These are phyloP conservation scores for Pao palembangensis DNA, from an alignment of 2,113 vertebrate species.

Conservation along the genomic window DNA sequence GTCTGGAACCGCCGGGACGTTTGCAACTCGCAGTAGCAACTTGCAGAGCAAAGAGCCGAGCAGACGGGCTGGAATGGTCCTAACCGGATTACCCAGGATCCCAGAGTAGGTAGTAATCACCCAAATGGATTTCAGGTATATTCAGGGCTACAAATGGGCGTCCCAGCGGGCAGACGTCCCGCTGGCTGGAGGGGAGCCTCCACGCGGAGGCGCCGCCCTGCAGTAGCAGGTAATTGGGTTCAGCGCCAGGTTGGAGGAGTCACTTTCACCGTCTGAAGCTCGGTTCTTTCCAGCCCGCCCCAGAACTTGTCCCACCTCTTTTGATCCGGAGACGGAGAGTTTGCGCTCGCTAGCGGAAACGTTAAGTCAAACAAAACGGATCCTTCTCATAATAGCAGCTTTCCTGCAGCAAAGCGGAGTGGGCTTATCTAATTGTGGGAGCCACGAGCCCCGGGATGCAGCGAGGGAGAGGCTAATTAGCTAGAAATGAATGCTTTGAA, in stretches of 20 bases:
- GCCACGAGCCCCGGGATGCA: conserved; percentile 58
- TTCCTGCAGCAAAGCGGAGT: conserved; percentile 53
- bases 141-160: conserved; percentile 20
- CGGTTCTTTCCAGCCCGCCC: conserved; percentile 24
- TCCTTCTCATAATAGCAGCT: conserved; percentile 59
- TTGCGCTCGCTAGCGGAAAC: conserved; percentile 37
- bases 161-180: conserved; percentile 29
- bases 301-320: conserved; percentile 43
- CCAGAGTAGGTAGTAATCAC: background rate
- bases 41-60: background rate
- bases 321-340: conserved; percentile 43
- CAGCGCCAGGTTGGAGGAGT: conserved; percentile 34
- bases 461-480: conserved; percentile 69
- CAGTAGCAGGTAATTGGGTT: conserved; percentile 56
- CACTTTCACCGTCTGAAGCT: conserved; percentile 40
- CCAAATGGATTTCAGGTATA: conserved; percentile 11
- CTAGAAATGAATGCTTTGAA: conserved; percentile 67
- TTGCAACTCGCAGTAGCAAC: background rate
- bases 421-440: conserved; percentile 68
- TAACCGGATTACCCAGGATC: conserved; percentile 7
- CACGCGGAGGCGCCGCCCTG: conserved; percentile 25
- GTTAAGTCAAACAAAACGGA: conserved; percentile 53
- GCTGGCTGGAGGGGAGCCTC: background rate
- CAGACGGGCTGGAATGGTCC: no score
- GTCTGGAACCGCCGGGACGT: background rate